Evolutionary conservation across 1,140 invertebrate species (phyloP), one percentile per base, ranked within the genome.

Genomic region (Armadillidium nasatum): DNA sequence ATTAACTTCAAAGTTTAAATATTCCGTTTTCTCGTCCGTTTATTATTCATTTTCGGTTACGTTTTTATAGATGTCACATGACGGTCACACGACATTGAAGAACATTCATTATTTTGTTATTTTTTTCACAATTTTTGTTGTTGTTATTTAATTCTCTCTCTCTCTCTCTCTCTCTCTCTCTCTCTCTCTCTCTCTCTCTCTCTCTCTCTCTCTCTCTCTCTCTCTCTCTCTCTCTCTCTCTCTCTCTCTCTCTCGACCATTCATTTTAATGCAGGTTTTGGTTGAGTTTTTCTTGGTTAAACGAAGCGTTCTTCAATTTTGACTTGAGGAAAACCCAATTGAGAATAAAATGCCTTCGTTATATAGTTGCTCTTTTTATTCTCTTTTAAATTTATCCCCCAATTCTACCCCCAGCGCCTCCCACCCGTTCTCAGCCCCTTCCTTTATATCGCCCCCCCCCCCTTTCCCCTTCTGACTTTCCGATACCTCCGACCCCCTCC

Each of bases 231-330:
- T 60, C 50, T 60, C 50, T 60, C 50, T 60, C 50, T 60, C 50
- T 60, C 50, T 60, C 50, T 60, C 50, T 50, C 45, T 50, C 50
- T 43, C 68, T 50, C 19, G 21, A 60, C 50, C 50, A 69, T 44
- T 50, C 50, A 69, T 44, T 70, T 33, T 67, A 7, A 60, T 60
- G 50, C 50, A 19, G 50, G 50, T 60, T 60, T 60, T 60, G 50
- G 50, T 60, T 60, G 50, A 60, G 50, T 60, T 60, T 33, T 60
- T 60, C 50, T 60, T 60, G 50, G 50, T 60, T 60, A 60, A 60
- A 60, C 50, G 50, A 60, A 60, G 50, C 50, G 50, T 13, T 15
- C 19, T 19, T 60, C 50, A 60, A 60, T 60, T 60, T 60, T 19
- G 50, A 60, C 50, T 19, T 60, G 50, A 60, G 11, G 19, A 60